These are phyloP conservation scores for Calypte anna DNA, from an alignment of 2,113 vertebrate species.

Conservation along the genomic window DNA sequence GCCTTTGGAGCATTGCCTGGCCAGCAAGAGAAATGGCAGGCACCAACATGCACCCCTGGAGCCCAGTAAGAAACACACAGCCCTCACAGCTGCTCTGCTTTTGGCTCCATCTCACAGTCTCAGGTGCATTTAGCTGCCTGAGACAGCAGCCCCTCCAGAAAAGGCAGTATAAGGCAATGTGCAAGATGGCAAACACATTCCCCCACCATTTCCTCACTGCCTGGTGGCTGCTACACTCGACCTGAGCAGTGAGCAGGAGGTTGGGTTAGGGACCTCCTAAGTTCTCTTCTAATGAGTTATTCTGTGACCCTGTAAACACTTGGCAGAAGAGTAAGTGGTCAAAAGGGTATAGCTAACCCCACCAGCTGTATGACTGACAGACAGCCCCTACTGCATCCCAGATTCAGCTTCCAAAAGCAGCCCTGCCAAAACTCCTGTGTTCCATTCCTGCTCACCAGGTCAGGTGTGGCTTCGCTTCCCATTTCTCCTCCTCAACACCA, in stretches of 20 bases:
- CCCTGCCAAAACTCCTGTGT: background rate
- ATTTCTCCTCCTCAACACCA: background rate
- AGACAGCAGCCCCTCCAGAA: background rate
- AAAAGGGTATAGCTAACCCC: background rate
- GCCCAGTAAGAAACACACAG: background rate
- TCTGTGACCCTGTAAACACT: background rate
- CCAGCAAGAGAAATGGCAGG: background rate
- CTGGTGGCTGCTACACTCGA: background rate
- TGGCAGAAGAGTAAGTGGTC: background rate
- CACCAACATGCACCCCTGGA: background rate
- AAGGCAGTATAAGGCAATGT: background rate
- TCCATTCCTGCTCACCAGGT: background rate
- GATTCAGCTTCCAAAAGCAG: background rate
- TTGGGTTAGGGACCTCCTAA: background rate
- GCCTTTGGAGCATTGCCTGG: background rate
- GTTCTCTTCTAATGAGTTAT: background rate
- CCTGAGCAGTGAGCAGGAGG: background rate
- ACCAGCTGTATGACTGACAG: background rate
- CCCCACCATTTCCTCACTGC: background rate
- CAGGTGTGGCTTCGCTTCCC: background rate
- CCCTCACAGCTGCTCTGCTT: background rate
- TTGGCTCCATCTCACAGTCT: background rate
- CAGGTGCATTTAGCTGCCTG: background rate
- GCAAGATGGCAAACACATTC: background rate
- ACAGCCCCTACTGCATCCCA: background rate